phyloP scores from a whole-genome alignment of 2,797 vertebrate species.

The Gambusia yucatana region DNA sequence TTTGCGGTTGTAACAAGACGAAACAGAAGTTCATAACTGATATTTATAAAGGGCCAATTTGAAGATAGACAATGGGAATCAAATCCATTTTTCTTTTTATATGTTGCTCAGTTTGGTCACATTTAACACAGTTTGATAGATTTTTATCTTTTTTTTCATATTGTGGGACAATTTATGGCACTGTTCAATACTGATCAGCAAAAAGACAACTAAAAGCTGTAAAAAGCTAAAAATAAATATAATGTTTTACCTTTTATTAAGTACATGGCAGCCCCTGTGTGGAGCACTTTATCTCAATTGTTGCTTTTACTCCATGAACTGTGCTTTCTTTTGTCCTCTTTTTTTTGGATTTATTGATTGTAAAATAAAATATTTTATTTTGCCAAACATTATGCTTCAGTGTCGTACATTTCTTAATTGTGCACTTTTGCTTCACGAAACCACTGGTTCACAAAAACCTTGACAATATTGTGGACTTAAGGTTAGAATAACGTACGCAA shows the following conservation, averaged over 20 bases:
- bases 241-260: neutral
- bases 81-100: neutral
- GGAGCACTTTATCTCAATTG: neutral
- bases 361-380: slow-evolving; percentile 57
- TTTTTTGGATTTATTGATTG: slow-evolving; percentile 25
- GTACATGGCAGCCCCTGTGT: neutral
- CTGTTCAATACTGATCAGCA: slow-evolving; percentile 1
- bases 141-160: slow-evolving; percentile 16
- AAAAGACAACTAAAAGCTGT: neutral
- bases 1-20: neutral
- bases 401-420: neutral
- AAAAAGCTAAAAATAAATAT: neutral
- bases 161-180: slow-evolving; percentile 8
- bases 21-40: neutral
- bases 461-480: neutral
- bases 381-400: slow-evolving; percentile 27
- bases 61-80: too few species aligned
- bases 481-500: neutral
- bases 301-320: slow-evolving; percentile 6
- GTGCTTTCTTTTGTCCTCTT: slow-evolving; percentile 6
- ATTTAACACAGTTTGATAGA: slow-evolving; percentile 10
- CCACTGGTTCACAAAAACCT: neutral
- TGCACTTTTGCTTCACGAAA: neutral
- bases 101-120: slow-evolving; percentile 14
- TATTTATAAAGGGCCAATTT: neutral